These are phyloP conservation scores for Melangyna quadrimaculata DNA, from an alignment of 2,888 invertebrate species.

Conservation along the genomic window DNA sequence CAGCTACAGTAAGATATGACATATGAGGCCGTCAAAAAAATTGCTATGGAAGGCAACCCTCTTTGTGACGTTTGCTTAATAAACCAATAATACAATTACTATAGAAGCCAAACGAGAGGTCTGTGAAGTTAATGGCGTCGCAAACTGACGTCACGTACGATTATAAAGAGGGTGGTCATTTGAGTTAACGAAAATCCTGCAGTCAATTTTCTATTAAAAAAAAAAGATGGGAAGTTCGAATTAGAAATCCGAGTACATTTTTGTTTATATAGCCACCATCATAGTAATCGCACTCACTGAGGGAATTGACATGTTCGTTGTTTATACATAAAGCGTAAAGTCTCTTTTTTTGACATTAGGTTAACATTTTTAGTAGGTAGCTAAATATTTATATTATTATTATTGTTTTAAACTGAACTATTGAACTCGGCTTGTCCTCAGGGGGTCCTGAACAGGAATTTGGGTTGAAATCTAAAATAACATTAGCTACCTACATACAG, in stretches of 20 bases:
- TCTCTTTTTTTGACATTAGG: neutral
- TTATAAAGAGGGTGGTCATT: neutral
- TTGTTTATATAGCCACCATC: neutral
- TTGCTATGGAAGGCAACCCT: neutral
- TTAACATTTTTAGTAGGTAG: too few relatives aligned
- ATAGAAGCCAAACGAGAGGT: neutral
- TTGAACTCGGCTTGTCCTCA: too few relatives aligned
- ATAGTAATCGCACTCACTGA: neutral
- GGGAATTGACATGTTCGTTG: neutral
- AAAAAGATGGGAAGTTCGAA: slow-evolving; percentile 20
- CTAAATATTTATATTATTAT: too few relatives aligned
- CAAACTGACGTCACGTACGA: slow-evolving; percentile 8
- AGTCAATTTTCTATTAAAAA: slow-evolving; percentile 9
- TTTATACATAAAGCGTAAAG: too few relatives aligned
- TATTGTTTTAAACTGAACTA: too few relatives aligned
- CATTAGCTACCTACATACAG: too few relatives aligned
- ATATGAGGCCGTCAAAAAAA: slow-evolving; percentile 16
- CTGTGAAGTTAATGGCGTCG: neutral
- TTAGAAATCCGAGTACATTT: neutral
- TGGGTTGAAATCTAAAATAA: too few relatives aligned
- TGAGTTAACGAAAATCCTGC: slow-evolving; percentile 3
- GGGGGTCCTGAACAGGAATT: too few relatives aligned
- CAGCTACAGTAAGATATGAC: too few relatives aligned
- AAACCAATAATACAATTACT: slow-evolving; percentile 41
- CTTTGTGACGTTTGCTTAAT: slow-evolving; percentile 12